A percentile compares a stretch with the other conserved stretches of the same genome.
Conservation (phyloP, 92 coral and sea anemone genomes). For the Galaxea fascicularis region DNA sequence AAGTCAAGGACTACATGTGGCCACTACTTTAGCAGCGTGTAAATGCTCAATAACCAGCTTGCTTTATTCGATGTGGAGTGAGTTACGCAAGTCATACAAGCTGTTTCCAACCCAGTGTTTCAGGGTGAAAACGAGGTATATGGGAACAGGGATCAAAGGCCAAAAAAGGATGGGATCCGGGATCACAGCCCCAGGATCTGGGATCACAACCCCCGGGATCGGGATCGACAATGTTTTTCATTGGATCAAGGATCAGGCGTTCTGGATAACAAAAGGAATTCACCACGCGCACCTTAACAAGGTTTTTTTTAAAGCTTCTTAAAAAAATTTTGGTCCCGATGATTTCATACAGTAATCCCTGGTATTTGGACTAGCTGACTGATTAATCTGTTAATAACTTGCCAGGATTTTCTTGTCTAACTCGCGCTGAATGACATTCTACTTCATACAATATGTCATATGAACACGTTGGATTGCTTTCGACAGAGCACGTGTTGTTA, state of each 20-base stretch:
- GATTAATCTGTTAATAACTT: neutral
- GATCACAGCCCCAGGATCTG: no score
- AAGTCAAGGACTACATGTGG: no score
- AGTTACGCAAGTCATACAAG: no score
- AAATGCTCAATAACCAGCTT: no score
- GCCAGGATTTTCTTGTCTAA: neutral
- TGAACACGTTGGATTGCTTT: constrained; percentile 12
- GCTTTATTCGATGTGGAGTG: no score
- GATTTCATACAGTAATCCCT: neutral
- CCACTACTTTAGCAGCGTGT: no score
- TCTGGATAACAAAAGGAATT: constrained; percentile 25
- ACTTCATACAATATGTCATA: constrained; percentile 1
- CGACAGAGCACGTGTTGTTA: constrained; percentile 20
- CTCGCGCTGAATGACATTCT: neutral
- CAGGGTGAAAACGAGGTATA: neutral
- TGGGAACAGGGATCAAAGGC: neutral
- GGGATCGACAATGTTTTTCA: neutral
- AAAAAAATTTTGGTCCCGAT: neutral
- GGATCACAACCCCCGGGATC: no score
- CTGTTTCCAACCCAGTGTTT: no score
- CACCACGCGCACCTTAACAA: constrained; percentile 10
- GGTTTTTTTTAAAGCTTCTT: constrained; percentile 1
- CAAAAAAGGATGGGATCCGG: neutral
- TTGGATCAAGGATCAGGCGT: constrained; percentile 14
- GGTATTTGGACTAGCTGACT: neutral